phyloP scores from a whole-genome alignment of 1,140 invertebrate genomes.

The Anthonomus grandis region DNA sequence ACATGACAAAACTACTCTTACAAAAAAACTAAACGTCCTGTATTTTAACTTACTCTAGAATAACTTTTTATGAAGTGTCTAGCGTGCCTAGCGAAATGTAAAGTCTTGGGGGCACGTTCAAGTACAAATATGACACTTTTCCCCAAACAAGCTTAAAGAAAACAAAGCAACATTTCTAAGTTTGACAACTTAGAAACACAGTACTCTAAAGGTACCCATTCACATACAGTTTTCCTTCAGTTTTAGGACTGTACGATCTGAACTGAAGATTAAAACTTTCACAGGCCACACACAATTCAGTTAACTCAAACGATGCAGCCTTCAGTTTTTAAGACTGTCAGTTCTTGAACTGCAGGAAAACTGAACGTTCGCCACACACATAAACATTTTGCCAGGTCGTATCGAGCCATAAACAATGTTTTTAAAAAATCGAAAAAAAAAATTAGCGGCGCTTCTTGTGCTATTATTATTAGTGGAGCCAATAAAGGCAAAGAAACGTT shows the following conservation, averaged over 20 bases:
- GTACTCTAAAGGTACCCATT: slow-evolving; percentile 20
- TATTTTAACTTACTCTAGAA: no score
- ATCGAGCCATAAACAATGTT: background rate
- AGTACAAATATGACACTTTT: no score
- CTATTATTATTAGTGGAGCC: slow-evolving; percentile 4
- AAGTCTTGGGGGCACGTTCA: no score
- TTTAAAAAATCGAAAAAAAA: background rate
- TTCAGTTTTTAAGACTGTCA: background rate
- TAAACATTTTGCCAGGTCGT: background rate
- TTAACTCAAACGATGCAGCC: slow-evolving; percentile 9
- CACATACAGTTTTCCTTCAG: slow-evolving; percentile 8
- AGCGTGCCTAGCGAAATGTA: no score
- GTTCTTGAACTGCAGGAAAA: background rate
- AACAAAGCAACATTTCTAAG: no score
- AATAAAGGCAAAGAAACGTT: slow-evolving; percentile 10
- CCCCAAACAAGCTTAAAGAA: no score
- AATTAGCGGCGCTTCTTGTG: background rate
- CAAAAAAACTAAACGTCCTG: no score
- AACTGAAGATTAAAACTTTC: slow-evolving; percentile 10
- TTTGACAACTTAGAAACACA: no score
- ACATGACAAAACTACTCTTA: no score
- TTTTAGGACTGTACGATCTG: slow-evolving; percentile 7
- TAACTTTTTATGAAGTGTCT: no score
- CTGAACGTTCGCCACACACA: background rate
- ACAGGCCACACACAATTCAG: slow-evolving; percentile 3